Conservation (phyloP, 1,140 invertebrate species). For the Diorhabda elongata region DNA sequence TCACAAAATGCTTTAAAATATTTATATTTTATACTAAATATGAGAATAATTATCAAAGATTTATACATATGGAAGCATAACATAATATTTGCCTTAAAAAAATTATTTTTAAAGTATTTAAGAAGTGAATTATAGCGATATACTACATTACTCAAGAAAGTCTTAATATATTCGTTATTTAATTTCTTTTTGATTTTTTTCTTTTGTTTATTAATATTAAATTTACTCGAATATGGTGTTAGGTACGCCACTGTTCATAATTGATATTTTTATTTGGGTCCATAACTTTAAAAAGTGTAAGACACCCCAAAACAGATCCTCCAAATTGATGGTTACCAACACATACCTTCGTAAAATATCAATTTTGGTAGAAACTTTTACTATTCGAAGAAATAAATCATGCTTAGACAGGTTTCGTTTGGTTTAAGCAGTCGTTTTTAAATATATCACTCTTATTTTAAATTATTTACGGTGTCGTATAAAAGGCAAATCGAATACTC, state of each 20-base stretch:
- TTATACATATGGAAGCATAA: too few species aligned
- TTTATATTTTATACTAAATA: too few species aligned
- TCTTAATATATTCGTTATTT: too few species aligned
- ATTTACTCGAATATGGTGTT: background rate
- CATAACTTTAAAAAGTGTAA: constrained; percentile 9
- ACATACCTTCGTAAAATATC: background rate
- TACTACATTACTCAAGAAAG: too few species aligned
- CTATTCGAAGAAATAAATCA: background rate
- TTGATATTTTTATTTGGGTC: background rate
- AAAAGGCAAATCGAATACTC: background rate
- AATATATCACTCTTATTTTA: background rate
- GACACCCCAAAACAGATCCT: constrained; percentile 1
- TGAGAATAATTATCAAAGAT: too few species aligned
- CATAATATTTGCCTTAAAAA: too few species aligned
- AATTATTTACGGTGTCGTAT: background rate
- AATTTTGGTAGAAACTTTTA: constrained; percentile 7
- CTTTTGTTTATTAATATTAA: too few species aligned
- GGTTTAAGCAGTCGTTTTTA: background rate
- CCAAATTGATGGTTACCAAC: background rate
- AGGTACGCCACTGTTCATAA: background rate
- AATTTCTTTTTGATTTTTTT: too few species aligned
- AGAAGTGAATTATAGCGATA: too few species aligned
- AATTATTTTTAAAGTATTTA: too few species aligned
- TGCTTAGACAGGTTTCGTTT: background rate
- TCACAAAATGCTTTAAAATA: too few species aligned